Base-by-base conservation (phyloP, 2,113 vertebrate species). In the Fulica atra region DNA sequence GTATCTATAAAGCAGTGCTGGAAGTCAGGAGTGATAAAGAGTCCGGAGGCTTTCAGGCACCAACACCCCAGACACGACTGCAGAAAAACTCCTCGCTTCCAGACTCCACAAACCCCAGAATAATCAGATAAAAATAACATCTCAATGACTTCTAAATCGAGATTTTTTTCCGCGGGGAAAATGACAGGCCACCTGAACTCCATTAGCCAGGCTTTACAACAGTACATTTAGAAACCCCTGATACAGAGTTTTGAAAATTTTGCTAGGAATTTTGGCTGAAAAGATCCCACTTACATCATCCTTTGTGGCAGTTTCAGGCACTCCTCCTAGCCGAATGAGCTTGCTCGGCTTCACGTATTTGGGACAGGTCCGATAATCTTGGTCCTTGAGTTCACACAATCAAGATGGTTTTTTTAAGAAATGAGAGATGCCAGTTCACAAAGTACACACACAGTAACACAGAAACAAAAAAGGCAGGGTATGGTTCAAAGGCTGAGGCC, bases 241-340 rank as follows among this genome's bases (percentile, higher is more conserved):
- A 44, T 0, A 91, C 19, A 92, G 44, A 78, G 57, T 71, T 93
- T 93, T 53, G 25, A 53, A 53, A 26, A 28, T 53, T 26, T 28
- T 28, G 51, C 51, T 53, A 53, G 26, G 51, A 53, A 28, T 53
- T 53, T 86, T 79, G 42, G 78, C 59, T 54, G 2, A 83, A 73
- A 84, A 25, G 24, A 60, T 69, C 50, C 38, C 88, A 90, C 98
- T 98, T 98, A 99, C 99, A 98, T 99, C 99, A 96, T 99, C 99
- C 98, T 99, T 98, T 92, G 99, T 99, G 93, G 99, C 98, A 96
- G 98, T 99, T 98, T 99, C 99, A 95, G 99, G 99, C 94, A 99
- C 99, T 95, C 98, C 99, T 97, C 97, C 98, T 64, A 99, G 98
- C 79, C 98, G 99, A 98, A 99, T 98, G 59, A 99, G 98, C 81